Base-by-base conservation (phyloP, 2,888 invertebrate species). In the Adineta ricciae region DNA sequence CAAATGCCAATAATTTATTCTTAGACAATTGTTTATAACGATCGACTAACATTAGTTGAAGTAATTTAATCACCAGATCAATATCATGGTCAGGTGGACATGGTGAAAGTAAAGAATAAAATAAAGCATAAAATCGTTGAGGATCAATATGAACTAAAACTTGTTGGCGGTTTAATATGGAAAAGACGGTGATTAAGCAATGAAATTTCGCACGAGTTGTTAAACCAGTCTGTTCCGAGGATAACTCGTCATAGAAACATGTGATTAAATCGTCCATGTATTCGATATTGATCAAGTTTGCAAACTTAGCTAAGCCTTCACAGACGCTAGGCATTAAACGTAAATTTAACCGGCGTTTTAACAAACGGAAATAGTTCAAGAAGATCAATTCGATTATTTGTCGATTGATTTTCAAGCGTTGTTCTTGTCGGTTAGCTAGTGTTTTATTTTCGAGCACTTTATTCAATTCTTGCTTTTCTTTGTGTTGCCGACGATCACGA, bases 391-490 rank as follows among this genome's bases (percentile, higher is more conserved):
- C 78, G 41, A 78, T 41, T 41, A 78, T 78, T 78, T 78, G 78
- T 24, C 78, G 78, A 78, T 78, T 78, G 24, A 78, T 14, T 78
- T 78, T 78, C 32, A 38, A 41, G n/a, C 78, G 78, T 5, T 78
- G 78, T 41, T 78, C 41, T 78, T 78, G 78, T 41, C 78, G 78
- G n/a, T 41, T 41, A n/a, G 78, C 41, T 41, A 78, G n/a, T 11
- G 78, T 78, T 78, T 78, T 78, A n/a, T 21, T n/a, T 78, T 78
- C 78, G n/a, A 78, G 41, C 41, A n/a, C 24, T n/a, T 78, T 78
- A 78, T 78, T 78, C n/a, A 78, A 78, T 78, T 78, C 78, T 78
- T 78, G 41, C 41, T 38, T 78, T 78, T 78, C 78, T 78, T 78
- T 78, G 41, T 78, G 78, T 41, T 41, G 78, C 9, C 41, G 38